Evolutionary conservation across 64 coral and sea anemone genomes (phyloP).

Genomic region (Montipora sp.): DNA sequence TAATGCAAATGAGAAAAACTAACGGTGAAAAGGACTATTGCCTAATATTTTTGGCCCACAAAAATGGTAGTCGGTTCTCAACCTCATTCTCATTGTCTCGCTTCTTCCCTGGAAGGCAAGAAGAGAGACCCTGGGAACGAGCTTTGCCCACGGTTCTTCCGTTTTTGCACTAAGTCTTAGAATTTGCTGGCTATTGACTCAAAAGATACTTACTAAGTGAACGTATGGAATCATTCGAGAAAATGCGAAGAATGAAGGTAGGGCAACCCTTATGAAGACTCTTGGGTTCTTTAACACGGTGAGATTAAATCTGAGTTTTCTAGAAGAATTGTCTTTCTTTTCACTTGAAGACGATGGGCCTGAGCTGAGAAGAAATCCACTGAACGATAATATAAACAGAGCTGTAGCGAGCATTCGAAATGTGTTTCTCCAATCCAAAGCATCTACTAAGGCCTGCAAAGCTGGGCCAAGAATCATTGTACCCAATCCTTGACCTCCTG

Average conservation of each 20-base stretch:
- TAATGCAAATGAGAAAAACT: no score
- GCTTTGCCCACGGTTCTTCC: no score
- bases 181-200: no score
- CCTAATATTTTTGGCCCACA: no score
- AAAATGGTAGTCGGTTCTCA: no score
- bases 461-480: conserved; percentile 36
- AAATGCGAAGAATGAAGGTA: background rate
- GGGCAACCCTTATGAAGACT: background rate
- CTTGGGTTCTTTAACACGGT: background rate
- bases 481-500: conserved; percentile 13
- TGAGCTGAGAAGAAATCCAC: background rate
- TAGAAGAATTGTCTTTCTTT: background rate
- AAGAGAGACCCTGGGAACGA: no score
- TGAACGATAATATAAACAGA: background rate
- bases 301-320: background rate
- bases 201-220: conserved; percentile 17
- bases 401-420: background rate
- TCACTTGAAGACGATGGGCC: background rate
- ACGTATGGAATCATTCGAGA: conserved; percentile 18
- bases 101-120: no score
- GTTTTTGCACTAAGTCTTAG: no score
- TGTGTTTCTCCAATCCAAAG: conserved; percentile 8
- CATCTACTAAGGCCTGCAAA: background rate
- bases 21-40: no score
- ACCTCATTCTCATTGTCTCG: no score